Evolutionary conservation across 2,888 invertebrate genomes (phyloP).

Genomic region (Mesoligia furuncula): DNA sequence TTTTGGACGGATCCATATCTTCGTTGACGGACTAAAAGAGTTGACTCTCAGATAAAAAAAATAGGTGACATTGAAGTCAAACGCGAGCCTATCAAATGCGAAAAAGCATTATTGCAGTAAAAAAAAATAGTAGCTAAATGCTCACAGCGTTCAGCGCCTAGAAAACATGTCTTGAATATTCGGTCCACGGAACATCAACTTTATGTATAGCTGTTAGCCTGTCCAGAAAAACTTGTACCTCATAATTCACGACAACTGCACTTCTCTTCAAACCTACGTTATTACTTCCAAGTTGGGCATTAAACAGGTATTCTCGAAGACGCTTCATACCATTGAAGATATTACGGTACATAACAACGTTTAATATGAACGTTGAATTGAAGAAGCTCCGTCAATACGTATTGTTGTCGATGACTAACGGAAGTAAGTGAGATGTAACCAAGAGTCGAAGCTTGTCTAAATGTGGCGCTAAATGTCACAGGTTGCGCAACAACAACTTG

Average conservation of each 20-base stretch:
- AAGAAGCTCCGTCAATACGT: constrained; percentile 44
- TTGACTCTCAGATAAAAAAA: too few relatives aligned
- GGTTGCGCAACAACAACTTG: constrained; percentile 34
- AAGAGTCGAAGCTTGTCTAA: constrained; percentile 33
- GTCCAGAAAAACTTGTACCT: constrained; percentile 41
- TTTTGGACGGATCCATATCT: not conserved
- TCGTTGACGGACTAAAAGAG: not conserved
- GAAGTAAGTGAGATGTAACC: constrained; percentile 51
- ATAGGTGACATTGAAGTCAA: not conserved
- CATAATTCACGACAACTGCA: constrained; percentile 36
- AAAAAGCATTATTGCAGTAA: not conserved
- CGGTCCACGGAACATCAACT: not conserved
- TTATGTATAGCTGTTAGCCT: not conserved
- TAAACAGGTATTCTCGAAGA: constrained; percentile 51
- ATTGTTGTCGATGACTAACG: constrained; percentile 53
- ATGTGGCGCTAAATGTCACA: constrained; percentile 46
- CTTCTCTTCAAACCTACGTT: constrained; percentile 29
- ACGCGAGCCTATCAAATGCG: not conserved
- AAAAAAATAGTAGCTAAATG: not conserved
- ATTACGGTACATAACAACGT: constrained; percentile 55
- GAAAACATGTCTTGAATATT: not conserved
- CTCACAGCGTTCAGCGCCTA: not conserved
- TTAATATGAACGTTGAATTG: constrained; percentile 52
- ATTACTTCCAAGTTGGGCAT: constrained; percentile 40
- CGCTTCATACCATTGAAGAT: constrained; percentile 27